Base-by-base conservation (phyloP, 1,140 invertebrate genomes). In the Cydia strobilella region DNA sequence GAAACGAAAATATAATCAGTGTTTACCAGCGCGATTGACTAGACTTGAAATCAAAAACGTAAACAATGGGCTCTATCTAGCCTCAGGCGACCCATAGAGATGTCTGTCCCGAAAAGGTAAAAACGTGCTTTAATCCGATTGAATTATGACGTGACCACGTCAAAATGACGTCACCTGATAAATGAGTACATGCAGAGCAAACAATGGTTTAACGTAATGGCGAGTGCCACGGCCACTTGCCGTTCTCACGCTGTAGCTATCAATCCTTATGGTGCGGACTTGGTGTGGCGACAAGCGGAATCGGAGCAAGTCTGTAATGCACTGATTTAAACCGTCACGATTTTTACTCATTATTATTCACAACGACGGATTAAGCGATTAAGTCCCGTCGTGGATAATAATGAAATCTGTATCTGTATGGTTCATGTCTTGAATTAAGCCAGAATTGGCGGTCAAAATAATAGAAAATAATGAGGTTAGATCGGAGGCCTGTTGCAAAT, bases 151-250 rank as follows among this genome's bases (percentile, higher is more conserved):
- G 51, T 54, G 51, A 48, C 15, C 15, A 13, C 51, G 20, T 59
- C 54, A 59, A 51, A 51, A 23, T 59, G 54, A 59, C 54, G 54
- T 59, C 54, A 59, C 9, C 18, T 35, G 65, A 69, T 69, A 20
- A 69, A 35, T 69, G n/a, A n/a, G 65, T 35, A 69, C n/a, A 18
- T 69, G n/a, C 65, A 69, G 65, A 69, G 27, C 72, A 75, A 78
- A 83, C 80, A 83, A 83, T 81, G 79, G 79, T 79, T 75, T 75
- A 80, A 69, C 63, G 35, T 77, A 76, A 80, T 83, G 79, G 79
- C 82, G 79, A 80, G 79, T 80, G 79, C 77, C 80, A 84, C 66
- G 82, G 82, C 79, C 82, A 77, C 73, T 75, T 35, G 25, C 23
- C 74, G 74, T 82, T 82, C 81, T 80, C 81, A 82, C 81, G 81